Conservation (phyloP, 1,140 invertebrate species). For the Drosophila bocqueti region DNA sequence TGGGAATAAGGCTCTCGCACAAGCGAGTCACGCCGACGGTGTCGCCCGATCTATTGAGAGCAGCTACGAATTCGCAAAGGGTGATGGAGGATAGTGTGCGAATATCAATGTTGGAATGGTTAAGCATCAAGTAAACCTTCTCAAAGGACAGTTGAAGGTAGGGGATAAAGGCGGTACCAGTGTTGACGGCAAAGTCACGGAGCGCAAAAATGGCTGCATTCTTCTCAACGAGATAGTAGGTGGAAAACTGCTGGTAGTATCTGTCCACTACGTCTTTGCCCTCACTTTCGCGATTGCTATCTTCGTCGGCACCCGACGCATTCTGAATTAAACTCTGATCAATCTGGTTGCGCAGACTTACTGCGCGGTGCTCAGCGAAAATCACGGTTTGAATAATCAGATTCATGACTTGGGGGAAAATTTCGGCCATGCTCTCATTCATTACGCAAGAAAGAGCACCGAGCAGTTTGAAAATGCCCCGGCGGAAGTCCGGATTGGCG, state of each 20-base stretch:
- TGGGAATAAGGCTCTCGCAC: slow-evolving; percentile 88
- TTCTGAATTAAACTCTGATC: slow-evolving; percentile 85
- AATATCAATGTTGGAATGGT: slow-evolving; percentile 90
- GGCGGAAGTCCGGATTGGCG: slow-evolving; percentile 91
- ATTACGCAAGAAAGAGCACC: slow-evolving; percentile 89
- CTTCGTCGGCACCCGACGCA: slow-evolving; percentile 24
- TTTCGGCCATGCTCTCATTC: slow-evolving; percentile 88
- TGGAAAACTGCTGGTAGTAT: no score
- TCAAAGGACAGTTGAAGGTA: slow-evolving; percentile 89
- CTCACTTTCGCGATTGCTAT: slow-evolving; percentile 63
- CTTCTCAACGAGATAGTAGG: slow-evolving; percentile 86
- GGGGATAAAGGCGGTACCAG: slow-evolving; percentile 88
- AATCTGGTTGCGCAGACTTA: no score
- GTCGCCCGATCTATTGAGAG: slow-evolving; percentile 87
- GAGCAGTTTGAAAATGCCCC: slow-evolving; percentile 90
- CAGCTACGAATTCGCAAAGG: slow-evolving; percentile 88
- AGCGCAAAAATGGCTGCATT: slow-evolving; percentile 91
- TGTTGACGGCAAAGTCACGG: slow-evolving; percentile 89
- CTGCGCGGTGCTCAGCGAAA: slow-evolving; percentile 85
- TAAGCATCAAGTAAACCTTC: slow-evolving; percentile 89
- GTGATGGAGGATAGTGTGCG: slow-evolving; percentile 89
- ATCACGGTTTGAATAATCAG: slow-evolving; percentile 89
- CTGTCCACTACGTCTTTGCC: slow-evolving; percentile 34
- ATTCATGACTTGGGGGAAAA: slow-evolving; percentile 88
- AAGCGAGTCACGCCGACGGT: slow-evolving; percentile 85